Conservation (phyloP, 2,113 vertebrate species). For the Mus pahari region DNA sequence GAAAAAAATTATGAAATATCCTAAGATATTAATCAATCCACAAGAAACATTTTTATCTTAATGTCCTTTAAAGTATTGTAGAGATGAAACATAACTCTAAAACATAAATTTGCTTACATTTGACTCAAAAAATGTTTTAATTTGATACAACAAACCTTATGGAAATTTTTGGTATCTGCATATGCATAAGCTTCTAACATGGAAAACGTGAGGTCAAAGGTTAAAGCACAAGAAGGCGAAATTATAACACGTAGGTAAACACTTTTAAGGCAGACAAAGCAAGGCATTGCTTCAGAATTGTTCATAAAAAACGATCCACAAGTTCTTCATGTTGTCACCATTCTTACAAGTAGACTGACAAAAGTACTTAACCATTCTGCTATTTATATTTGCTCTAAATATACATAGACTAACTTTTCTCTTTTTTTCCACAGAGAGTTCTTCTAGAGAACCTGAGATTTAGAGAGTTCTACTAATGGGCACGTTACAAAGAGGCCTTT, state of each 20-base stretch:
- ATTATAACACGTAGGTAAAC: conserved; percentile 69
- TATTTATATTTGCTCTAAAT: conserved; percentile 60
- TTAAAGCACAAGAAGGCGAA: conserved; percentile 49
- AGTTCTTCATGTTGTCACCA: conserved; percentile 11
- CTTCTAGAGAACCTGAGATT: conserved; percentile 67
- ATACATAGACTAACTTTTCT: not conserved
- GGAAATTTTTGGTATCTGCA: conserved; percentile 68
- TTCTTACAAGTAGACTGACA: conserved; percentile 41
- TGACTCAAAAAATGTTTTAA: conserved; percentile 35
- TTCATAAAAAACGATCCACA: conserved; percentile 50
- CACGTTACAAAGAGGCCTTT: conserved; percentile 75
- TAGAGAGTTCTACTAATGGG: conserved; percentile 65
- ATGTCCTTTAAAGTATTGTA: conserved; percentile 75
- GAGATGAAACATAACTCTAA: conserved; percentile 63
- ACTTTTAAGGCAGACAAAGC: conserved; percentile 48
- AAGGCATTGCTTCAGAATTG: conserved; percentile 37
- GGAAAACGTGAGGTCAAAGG: conserved; percentile 67
- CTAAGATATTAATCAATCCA: conserved; percentile 76
- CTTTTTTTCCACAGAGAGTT: conserved; percentile 49
- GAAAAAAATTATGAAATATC: conserved; percentile 75
- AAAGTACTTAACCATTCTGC: conserved; percentile 38
- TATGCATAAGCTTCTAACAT: conserved; percentile 59
- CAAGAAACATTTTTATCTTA: conserved; percentile 65
- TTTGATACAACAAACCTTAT: conserved; percentile 69
- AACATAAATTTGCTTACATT: conserved; percentile 74